phyloP scores from a whole-genome alignment of 2,113 vertebrate genomes.

The Lophotis ruficrista region DNA sequence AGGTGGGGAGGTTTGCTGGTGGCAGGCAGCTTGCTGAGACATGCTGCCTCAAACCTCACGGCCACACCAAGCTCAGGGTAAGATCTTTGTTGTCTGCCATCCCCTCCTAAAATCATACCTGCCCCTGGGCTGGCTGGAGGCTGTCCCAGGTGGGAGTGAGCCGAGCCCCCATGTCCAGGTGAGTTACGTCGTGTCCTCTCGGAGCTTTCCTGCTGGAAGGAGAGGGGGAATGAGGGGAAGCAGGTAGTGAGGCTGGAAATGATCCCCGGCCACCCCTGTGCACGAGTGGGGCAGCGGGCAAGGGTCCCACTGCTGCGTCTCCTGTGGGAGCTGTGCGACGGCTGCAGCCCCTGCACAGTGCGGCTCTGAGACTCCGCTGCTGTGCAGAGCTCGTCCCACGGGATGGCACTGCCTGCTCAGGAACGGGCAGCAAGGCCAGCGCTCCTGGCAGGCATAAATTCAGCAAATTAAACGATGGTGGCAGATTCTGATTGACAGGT shows the following conservation, averaged over 20 bases:
- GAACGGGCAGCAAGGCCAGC: not conserved
- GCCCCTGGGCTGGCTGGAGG: not conserved
- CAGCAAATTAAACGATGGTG: slow-evolving; percentile 57
- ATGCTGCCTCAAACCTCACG: not conserved
- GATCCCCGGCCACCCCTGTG: no score
- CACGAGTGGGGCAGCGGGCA: not conserved
- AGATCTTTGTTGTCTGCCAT: not conserved
- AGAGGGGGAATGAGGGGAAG: not conserved
- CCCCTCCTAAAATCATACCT: not conserved
- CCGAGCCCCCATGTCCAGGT: not conserved
- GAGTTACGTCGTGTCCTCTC: not conserved
- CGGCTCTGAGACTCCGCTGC: not conserved
- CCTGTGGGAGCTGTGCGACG: not conserved
- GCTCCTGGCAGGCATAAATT: slow-evolving; percentile 30
- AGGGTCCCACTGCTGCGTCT: not conserved
- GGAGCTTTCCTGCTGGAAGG: not conserved
- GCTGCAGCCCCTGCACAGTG: not conserved
- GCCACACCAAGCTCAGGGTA: not conserved
- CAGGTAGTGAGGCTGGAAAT: not conserved
- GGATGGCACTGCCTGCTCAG: slow-evolving; percentile 71
- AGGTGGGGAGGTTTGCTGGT: not conserved
- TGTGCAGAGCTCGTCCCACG: slow-evolving; percentile 43
- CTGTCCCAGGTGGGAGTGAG: not conserved
- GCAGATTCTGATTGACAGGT: slow-evolving; percentile 63
- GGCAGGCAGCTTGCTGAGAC: not conserved